Percentiles rank a stretch among this genome's conserved stretches.
phyloP scores from a whole-genome alignment of 2,113 vertebrate species.

The Dromiciops gliroides region DNA sequence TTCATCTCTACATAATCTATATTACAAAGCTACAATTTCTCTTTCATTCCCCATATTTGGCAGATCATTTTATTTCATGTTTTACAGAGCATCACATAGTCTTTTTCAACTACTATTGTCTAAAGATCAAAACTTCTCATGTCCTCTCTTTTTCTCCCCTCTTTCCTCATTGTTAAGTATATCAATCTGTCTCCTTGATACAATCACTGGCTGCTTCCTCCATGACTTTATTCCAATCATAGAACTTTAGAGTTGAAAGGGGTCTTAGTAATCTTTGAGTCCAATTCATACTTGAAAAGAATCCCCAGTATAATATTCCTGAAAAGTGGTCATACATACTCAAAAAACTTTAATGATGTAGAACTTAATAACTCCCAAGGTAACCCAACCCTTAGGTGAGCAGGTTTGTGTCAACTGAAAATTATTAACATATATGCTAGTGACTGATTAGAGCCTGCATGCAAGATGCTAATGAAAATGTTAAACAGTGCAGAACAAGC shows the following conservation, averaged over 20 bases:
- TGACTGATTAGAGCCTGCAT: background rate
- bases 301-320: background rate
- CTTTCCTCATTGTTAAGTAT: background rate
- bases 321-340: background rate
- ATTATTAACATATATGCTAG: background rate
- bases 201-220: background rate
- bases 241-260: background rate
- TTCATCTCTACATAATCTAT: background rate
- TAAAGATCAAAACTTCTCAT: background rate
- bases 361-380: background rate
- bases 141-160: background rate
- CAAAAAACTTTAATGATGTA: background rate
- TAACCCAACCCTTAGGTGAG: background rate
- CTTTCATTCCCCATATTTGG: background rate
- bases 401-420: background rate
- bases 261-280: background rate
- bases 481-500: background rate
- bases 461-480: background rate
- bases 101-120: background rate
- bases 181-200: background rate
- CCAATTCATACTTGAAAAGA: background rate
- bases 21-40: background rate
- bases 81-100: background rate
- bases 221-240: background rate
- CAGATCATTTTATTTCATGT: background rate